These are phyloP conservation scores for Hyla sarda DNA, from an alignment of 2,113 vertebrate genomes.

Conservation along the genomic window DNA sequence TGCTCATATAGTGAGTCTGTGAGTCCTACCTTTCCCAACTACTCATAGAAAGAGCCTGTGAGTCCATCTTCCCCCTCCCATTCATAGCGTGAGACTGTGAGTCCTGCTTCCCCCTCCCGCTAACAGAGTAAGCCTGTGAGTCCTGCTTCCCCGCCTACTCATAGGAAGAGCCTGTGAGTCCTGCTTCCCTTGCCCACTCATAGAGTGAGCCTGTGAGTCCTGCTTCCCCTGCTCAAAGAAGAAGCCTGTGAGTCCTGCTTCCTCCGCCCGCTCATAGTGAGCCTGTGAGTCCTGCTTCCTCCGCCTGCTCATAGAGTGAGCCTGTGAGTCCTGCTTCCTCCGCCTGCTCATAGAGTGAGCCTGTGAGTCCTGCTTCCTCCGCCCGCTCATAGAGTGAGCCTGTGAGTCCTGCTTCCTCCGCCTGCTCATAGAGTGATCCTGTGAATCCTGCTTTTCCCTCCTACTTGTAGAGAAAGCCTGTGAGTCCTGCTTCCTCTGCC, in stretches of 20 bases:
- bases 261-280: neutral
- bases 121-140: neutral
- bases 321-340: neutral
- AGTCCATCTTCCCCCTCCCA: neutral
- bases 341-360: too few species aligned
- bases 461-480: neutral
- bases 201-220: neutral
- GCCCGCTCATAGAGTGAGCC: too few species aligned
- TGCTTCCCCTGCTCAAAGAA: neutral
- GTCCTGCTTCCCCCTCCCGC: neutral
- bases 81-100: neutral
- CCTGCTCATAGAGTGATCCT: neutral
- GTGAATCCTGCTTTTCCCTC: neutral
- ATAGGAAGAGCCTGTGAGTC: neutral
- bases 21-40: too few species aligned
- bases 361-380: too few species aligned
- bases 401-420: neutral
- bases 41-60: neutral
- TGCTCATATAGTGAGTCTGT: too few species aligned
- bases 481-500: neutral
- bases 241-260: neutral
- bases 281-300: neutral
- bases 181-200: neutral
- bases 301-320: neutral
- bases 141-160: neutral